Percentiles rank a stretch among this genome's conserved stretches.
These are phyloP conservation scores for Melanerpes aurifrons DNA, from an alignment of 2,113 vertebrate species.

Conservation along the genomic window DNA sequence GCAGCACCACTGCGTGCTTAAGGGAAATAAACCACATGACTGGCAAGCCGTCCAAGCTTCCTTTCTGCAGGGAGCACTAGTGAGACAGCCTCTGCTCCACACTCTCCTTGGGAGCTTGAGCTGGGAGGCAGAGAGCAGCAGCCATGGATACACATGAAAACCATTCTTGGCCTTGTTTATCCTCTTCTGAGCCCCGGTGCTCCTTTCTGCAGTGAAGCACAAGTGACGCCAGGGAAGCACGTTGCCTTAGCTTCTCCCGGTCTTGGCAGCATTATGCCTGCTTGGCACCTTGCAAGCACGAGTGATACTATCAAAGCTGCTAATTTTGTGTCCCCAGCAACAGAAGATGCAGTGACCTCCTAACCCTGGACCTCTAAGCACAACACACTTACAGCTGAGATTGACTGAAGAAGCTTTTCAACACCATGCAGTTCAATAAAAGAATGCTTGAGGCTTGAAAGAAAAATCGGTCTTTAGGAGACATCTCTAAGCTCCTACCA, in stretches of 20 bases:
- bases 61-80: not conserved
- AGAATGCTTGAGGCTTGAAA: not conserved
- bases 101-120: rapidly evolving
- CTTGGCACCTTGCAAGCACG: not conserved
- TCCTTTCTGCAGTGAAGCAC: not conserved
- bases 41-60: not conserved
- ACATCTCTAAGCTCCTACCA: not conserved
- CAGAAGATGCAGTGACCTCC: not conserved
- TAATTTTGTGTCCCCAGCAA: not conserved
- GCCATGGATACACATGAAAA: rapidly evolving
- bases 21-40: rapidly evolving
- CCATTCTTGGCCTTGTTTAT: not conserved
- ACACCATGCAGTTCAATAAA: not conserved
- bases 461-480: not conserved
- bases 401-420: not conserved
- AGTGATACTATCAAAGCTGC: not conserved
- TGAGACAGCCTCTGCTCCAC: not conserved
- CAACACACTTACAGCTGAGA: not conserved
- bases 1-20: not conserved
- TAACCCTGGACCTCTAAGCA: not conserved
- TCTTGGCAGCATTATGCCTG: not conserved
- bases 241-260: not conserved
- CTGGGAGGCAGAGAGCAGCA: not conserved
- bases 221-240: not conserved
- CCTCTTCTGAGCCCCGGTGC: not conserved